Conservation (phyloP, 2,888 invertebrate species). For the Agonopterix alstromeriana region DNA sequence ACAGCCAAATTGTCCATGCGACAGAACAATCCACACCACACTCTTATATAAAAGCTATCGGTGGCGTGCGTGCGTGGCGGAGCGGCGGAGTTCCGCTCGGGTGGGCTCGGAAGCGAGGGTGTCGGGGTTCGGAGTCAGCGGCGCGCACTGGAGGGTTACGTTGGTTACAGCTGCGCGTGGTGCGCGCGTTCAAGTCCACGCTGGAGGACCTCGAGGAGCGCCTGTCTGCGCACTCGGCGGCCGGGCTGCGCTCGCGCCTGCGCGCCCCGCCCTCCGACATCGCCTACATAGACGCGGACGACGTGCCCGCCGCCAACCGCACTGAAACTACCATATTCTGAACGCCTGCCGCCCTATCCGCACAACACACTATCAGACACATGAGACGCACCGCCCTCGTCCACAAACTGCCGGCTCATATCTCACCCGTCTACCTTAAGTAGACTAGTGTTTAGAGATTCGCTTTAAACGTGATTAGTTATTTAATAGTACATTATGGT, state of each 20-base stretch:
- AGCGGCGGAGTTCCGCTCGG: background rate
- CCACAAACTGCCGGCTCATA: constrained; percentile 3
- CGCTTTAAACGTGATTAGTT: too few species aligned
- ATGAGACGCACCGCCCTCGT: constrained; percentile 5
- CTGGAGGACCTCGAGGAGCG: constrained; percentile 99
- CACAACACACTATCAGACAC: background rate
- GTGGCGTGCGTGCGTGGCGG: constrained; percentile 16
- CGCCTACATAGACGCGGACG: constrained; percentile 88
- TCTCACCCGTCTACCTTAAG: too few species aligned
- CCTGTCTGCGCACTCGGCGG: constrained; percentile 98
- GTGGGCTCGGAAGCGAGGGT: constrained; percentile 16
- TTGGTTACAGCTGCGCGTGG: constrained; percentile 98
- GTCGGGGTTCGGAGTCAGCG: constrained; percentile 24
- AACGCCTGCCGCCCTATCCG: constrained; percentile 3
- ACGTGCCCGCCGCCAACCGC: constrained; percentile 43
- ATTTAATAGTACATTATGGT: too few species aligned
- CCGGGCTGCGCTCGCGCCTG: constrained; percentile 91
- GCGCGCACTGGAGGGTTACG: constrained; percentile 21
- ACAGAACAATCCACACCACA: constrained; percentile 65
- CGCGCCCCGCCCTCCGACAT: constrained; percentile 85
- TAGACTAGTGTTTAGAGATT: too few species aligned
- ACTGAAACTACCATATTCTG: constrained; percentile 5
- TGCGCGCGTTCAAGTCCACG: constrained; percentile 99
- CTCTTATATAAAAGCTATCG: constrained; percentile 34
- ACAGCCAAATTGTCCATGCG: constrained; percentile 31